Percentiles rank a stretch among this genome's conserved stretches.
These are phyloP conservation scores for Zoanthus sociatus DNA, from an alignment of 92 coral and sea anemone species.

Conservation along the genomic window DNA sequence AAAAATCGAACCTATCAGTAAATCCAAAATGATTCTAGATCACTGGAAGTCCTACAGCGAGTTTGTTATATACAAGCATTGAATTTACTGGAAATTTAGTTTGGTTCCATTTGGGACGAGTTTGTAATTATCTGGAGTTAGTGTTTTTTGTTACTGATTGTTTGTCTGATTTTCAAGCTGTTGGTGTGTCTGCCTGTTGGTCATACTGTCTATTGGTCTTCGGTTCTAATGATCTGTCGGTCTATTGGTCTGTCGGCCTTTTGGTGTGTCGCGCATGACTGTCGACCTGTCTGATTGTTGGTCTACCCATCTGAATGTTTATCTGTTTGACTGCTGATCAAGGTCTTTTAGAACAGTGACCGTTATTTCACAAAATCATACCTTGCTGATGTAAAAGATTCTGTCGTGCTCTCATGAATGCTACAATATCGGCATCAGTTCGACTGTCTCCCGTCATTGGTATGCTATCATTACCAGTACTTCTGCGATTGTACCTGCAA, in stretches of 20 bases:
- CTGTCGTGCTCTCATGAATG: conserved; percentile 94
- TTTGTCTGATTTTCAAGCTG: no score
- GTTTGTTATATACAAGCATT: no score
- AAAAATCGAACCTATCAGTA: no score
- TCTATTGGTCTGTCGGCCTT: no score
- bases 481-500: conserved; percentile 26
- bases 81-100: no score
- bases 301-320: background rate
- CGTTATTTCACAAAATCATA: background rate
- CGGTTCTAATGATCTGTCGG: background rate
- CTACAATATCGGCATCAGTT: conserved; percentile 94
- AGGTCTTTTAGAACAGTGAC: background rate
- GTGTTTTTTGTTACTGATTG: no score
- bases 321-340: background rate
- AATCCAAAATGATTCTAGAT: no score
- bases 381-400: conserved; percentile 91
- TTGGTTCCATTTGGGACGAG: no score
- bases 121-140: no score
- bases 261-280: background rate
- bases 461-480: conserved; percentile 3
- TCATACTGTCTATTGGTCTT: background rate
- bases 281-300: background rate
- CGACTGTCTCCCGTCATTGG: conserved; percentile 89
- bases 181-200: background rate
- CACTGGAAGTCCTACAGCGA: no score